Evolutionary conservation across 2,113 vertebrate genomes (phyloP).

Genomic region (Sinocyclocheilus anshuiensis): DNA sequence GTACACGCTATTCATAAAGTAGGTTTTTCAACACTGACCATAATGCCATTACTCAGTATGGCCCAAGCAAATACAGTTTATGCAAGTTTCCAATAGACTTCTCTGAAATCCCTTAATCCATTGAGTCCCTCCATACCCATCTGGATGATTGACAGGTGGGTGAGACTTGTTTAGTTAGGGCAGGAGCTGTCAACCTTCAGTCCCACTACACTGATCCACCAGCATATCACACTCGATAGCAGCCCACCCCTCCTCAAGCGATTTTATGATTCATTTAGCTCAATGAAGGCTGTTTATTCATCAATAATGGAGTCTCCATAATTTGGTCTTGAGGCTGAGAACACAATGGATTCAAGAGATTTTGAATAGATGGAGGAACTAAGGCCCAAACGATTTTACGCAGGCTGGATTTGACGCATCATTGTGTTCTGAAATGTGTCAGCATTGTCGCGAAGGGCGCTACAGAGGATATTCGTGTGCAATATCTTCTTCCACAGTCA

Average conservation of each 20-base stretch:
- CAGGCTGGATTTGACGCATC: neutral
- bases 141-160: conserved; percentile 51
- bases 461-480: neutral
- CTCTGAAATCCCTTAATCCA: conserved; percentile 39
- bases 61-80: neutral
- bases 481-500: neutral
- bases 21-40: neutral
- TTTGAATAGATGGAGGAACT: conserved; percentile 34
- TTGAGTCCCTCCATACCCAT: conserved; percentile 17
- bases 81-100: neutral
- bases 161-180: conserved; percentile 44
- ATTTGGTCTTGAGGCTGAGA: conserved; percentile 38
- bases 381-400: neutral
- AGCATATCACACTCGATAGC: conserved; percentile 37
- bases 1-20: neutral
- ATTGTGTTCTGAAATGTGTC: neutral
- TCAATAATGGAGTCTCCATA: conserved; percentile 54
- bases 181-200: conserved; percentile 55
- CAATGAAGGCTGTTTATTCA: conserved; percentile 56
- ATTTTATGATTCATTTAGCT: conserved; percentile 61
- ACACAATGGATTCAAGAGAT: conserved; percentile 26
- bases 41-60: neutral
- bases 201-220: conserved; percentile 38
- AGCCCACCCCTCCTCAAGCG: conserved; percentile 36
- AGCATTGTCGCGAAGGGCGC: neutral